These are phyloP conservation scores for Onychostoma macrolepis DNA, from an alignment of 2,113 vertebrate genomes.

Conservation along the genomic window DNA sequence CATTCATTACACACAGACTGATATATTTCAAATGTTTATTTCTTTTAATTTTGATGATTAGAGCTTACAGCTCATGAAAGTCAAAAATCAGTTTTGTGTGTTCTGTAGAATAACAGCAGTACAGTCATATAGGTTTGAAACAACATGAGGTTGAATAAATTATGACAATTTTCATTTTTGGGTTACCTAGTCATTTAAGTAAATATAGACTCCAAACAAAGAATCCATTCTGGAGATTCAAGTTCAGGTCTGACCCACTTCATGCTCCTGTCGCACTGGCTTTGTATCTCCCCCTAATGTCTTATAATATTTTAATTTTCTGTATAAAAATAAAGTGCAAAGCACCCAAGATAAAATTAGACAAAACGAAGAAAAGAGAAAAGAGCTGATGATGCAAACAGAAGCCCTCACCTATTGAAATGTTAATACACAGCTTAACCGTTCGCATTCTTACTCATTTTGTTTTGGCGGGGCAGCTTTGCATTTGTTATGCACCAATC, in stretches of 20 bases:
- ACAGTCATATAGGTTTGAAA: not conserved
- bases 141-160: not conserved
- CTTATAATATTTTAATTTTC: not conserved
- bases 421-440: not conserved
- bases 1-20: too few species aligned
- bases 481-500: not conserved
- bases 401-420: not conserved
- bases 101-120: not conserved
- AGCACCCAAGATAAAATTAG: not conserved
- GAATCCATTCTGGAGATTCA: not conserved
- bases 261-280: not conserved
- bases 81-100: too few species aligned
- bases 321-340: not conserved
- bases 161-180: not conserved
- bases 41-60: too few species aligned
- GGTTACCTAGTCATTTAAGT: not conserved
- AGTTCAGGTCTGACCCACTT: not conserved
- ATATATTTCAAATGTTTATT: too few species aligned
- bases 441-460: constrained; percentile 11
- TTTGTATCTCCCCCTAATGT: not conserved
- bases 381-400: not conserved
- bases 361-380: not conserved
- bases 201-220: not conserved
- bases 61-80: too few species aligned
- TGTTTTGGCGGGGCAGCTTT: not conserved